phyloP scores from a whole-genome alignment of 2,797 vertebrate species.

The Sarcoramphus papa region DNA sequence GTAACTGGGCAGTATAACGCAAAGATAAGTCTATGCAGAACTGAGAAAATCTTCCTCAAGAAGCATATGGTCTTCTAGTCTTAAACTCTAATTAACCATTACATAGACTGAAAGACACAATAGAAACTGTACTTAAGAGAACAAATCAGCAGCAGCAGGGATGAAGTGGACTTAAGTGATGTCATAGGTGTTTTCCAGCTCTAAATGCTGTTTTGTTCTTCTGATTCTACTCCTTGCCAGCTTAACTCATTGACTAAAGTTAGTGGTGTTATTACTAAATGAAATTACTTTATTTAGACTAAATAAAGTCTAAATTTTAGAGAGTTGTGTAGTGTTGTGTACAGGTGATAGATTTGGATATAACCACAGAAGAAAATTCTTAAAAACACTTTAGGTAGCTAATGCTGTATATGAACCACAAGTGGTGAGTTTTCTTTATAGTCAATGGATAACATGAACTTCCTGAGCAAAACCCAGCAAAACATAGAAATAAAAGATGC shows the following conservation, averaged over 20 bases:
- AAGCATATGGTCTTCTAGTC: neutral
- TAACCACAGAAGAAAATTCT: neutral
- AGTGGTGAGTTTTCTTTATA: neutral
- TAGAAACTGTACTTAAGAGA: neutral
- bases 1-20: neutral
- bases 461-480: neutral
- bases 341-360: neutral
- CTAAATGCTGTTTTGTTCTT: neutral
- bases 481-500: neutral
- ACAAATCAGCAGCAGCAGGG: neutral
- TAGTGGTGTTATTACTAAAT: neutral
- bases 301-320: neutral
- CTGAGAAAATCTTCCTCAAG: neutral
- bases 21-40: neutral
- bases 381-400: neutral
- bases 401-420: neutral
- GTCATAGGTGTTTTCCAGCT: constrained; percentile 3
- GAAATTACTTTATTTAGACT: too few relatives aligned
- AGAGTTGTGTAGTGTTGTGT: neutral
- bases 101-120: neutral
- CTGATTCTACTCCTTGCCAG: neutral
- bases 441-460: neutral
- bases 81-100: neutral
- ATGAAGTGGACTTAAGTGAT: neutral
- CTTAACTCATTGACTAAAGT: neutral